phyloP scores from a whole-genome alignment of 92 coral and sea anemone genomes.

The Pocillopora grandis region DNA sequence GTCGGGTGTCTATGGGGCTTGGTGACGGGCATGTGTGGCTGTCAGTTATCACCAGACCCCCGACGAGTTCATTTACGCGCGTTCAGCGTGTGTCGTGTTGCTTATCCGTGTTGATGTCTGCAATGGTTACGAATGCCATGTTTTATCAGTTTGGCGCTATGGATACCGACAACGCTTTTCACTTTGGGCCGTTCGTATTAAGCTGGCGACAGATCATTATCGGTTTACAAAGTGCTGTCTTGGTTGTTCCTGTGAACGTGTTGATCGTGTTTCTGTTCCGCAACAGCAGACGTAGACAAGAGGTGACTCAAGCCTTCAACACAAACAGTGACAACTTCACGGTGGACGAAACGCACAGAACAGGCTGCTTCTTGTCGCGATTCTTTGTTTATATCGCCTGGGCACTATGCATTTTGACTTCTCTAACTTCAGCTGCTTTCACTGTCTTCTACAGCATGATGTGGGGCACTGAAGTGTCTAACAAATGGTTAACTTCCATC shows the following conservation, averaged over 20 bases:
- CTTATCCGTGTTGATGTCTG: constrained; percentile 82
- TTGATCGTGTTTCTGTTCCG: constrained; percentile 85
- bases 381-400: constrained; percentile 81
- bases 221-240: constrained; percentile 86
- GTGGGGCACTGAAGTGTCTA: constrained; percentile 92
- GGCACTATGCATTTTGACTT: constrained; percentile 64
- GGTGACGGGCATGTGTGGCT: constrained; percentile 98
- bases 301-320: constrained; percentile 44
- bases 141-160: constrained; percentile 88
- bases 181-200: constrained; percentile 79
- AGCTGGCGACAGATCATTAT: constrained; percentile 81
- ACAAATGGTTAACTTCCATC: constrained; percentile 91
- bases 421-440: constrained; percentile 79
- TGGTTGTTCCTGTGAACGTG: constrained; percentile 86
- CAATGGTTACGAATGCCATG: constrained; percentile 96
- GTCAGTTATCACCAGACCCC: constrained; percentile 92
- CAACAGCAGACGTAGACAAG: constrained; percentile 57
- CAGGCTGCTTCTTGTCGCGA: constrained; percentile 66
- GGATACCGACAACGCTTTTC: constrained; percentile 71
- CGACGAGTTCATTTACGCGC: constrained; percentile 92
- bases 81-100: constrained; percentile 96
- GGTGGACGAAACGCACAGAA: constrained; percentile 32
- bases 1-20: constrained; percentile 76
- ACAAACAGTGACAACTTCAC: constrained; percentile 28
- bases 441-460: constrained; percentile 91